phyloP scores from a whole-genome alignment of 2,888 invertebrate species.

The Andricus quercusramuli region DNA sequence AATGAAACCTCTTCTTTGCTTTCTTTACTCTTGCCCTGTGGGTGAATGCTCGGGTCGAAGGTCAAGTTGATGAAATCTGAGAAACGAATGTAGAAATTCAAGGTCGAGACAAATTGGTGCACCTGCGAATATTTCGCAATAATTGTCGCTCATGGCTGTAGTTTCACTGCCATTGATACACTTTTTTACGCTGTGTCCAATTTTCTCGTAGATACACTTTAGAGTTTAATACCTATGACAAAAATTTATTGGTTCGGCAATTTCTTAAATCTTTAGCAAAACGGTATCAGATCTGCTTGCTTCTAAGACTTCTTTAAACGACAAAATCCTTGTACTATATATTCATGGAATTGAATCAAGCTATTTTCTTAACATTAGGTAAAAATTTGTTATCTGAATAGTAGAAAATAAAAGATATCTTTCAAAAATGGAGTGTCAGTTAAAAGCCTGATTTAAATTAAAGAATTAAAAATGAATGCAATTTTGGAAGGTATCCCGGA shows the following conservation, averaged over 20 bases:
- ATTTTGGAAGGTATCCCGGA: too few relatives aligned
- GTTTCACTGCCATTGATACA: neutral
- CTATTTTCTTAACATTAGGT: too few relatives aligned
- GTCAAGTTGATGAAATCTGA: conserved; percentile 54
- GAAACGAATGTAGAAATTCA: neutral
- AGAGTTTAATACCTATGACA: neutral
- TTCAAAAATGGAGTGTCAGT: too few relatives aligned
- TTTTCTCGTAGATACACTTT: neutral
- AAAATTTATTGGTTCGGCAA: neutral
- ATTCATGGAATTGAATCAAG: too few relatives aligned
- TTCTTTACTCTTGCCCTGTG: conserved; percentile 57
- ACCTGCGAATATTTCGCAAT: neutral
- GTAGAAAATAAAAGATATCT: too few relatives aligned
- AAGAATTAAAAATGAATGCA: too few relatives aligned
- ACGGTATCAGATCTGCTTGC: neutral
- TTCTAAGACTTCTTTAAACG: neutral
- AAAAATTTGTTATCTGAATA: too few relatives aligned
- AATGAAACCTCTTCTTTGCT: conserved; percentile 45
- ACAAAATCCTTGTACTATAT: too few relatives aligned
- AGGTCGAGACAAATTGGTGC: neutral
- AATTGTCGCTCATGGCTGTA: neutral
- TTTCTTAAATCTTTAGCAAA: neutral
- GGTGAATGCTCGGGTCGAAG: conserved; percentile 63
- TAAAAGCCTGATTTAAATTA: too few relatives aligned
- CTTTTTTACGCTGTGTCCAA: neutral